phyloP scores from a whole-genome alignment of 2,797 vertebrate species.

The Lacerta bilineata region DNA sequence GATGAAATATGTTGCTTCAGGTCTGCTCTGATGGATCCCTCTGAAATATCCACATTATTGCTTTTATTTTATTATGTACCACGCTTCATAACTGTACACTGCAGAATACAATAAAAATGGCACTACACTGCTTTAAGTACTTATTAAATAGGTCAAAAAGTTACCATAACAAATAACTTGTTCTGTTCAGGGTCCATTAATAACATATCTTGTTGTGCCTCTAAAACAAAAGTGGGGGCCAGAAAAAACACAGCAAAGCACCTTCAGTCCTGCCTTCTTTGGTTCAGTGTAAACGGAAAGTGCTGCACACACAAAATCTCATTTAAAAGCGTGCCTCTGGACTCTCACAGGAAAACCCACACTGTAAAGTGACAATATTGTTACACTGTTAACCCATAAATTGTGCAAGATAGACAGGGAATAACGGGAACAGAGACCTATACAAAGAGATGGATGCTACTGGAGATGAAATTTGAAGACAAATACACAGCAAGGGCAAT shows the following conservation, averaged over 20 bases:
- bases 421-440: not conserved
- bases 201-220: constrained; percentile 79
- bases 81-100: constrained; percentile 85
- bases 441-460: constrained; percentile 3
- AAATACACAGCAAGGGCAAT: constrained; percentile 22
- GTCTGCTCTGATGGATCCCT: constrained; percentile 86
- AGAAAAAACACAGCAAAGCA: constrained; percentile 46
- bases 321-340: constrained; percentile 43
- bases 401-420: constrained; percentile 34
- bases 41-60: constrained; percentile 93
- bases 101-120: constrained; percentile 80
- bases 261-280: constrained; percentile 40
- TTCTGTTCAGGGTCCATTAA: constrained; percentile 76
- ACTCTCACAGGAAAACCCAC: constrained; percentile 37
- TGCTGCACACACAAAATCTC: not conserved
- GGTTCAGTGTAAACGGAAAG: constrained; percentile 6
- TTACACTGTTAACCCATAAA: constrained; percentile 33
- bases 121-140: constrained; percentile 75
- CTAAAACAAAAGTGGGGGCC: constrained; percentile 65
- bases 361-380: constrained; percentile 28
- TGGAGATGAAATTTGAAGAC: constrained; percentile 31
- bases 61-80: constrained; percentile 93
- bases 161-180: constrained; percentile 82
- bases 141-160: constrained; percentile 85
- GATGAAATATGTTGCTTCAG: constrained; percentile 83